Percentiles rank a stretch among this genome's conserved stretches.
phyloP scores from a whole-genome alignment of 2,113 vertebrate genomes.

The Anguilla japonica region DNA sequence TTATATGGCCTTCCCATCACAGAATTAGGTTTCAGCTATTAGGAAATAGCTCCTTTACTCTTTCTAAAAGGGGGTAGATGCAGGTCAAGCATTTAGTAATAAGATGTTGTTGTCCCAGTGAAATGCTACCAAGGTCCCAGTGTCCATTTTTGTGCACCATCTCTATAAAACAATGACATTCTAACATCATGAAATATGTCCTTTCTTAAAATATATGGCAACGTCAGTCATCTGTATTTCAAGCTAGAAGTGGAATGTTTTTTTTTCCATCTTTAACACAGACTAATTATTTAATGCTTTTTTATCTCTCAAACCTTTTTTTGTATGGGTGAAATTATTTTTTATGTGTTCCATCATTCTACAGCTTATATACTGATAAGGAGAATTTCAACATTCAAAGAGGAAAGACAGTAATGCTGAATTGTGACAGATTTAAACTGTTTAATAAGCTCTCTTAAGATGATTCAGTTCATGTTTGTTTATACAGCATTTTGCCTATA shows the following conservation, averaged over 20 bases:
- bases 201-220: not conserved
- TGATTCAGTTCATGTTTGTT: not conserved
- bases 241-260: not conserved
- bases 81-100: slow-evolving; percentile 73
- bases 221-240: not conserved
- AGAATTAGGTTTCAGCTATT: slow-evolving; percentile 68
- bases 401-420: not conserved
- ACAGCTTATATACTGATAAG: not conserved
- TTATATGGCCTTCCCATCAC: slow-evolving; percentile 67
- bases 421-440: not conserved
- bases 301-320: not conserved
- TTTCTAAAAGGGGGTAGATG: slow-evolving; percentile 57
- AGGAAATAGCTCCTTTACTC: slow-evolving; percentile 64
- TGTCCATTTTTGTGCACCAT: slow-evolving; percentile 32
- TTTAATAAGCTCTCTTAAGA: not conserved
- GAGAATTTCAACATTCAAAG: not conserved
- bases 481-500: too few relatives aligned
- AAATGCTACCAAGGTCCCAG: slow-evolving; percentile 66
- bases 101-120: slow-evolving; percentile 62
- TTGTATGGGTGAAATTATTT: not conserved
- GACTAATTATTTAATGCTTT: slow-evolving; percentile 1
- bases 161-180: slow-evolving; percentile 32
- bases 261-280: not conserved
- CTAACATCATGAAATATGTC: slow-evolving; percentile 21
- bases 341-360: not conserved